Base-by-base conservation (phyloP, 2,113 vertebrate species). In the Gulo gulo region DNA sequence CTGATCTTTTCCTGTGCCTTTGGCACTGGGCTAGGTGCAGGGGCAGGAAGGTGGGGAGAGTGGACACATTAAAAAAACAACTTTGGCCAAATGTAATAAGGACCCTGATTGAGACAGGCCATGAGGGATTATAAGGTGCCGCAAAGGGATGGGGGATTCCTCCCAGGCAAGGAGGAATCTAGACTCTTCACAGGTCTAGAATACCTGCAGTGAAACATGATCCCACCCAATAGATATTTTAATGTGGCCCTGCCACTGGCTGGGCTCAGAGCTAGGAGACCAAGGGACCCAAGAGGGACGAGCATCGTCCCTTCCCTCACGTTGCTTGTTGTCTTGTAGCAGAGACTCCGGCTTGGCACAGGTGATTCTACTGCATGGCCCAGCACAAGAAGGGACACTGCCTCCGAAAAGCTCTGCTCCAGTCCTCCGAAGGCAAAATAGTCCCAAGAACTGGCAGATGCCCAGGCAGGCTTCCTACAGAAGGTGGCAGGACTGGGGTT, bases 1-100 rank as follows among this genome's bases (percentile, higher is more conserved):
- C 6, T 88, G 92, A 96, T 92, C 63, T 97, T 87, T 82, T 59
- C 20, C 84, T 87, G 67, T 57, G 91, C 61, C 63, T 84, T 87
- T 34, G 20, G 89, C 74, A 21, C 73, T 65, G 80, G 63, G 69
- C 83, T 80, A 83, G 52, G 47, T 13, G 16, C 23, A 11, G 42
- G 45, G 39, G 7, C 2, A 1, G 76, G 57, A 59, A 83, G 55
- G 50, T 57, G 71, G 34, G 74, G 39, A 71, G 45, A 93, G 73
- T 12, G 9, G 31, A 61, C 80, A 55, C 39, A 92, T 81, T 7
- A 2, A 82, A 45, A 88, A 67, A 95, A 42, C 7, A 34, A 74
- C 24, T 78, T 91, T 91, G 91, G 89, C 12, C 71, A 34, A 20
- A 12, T 39, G 24, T 21, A 16, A 14, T 95, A 29, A 88, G 71